These are phyloP conservation scores for Labeo calbasu DNA, from an alignment of 2,797 vertebrate species.

Conservation along the genomic window DNA sequence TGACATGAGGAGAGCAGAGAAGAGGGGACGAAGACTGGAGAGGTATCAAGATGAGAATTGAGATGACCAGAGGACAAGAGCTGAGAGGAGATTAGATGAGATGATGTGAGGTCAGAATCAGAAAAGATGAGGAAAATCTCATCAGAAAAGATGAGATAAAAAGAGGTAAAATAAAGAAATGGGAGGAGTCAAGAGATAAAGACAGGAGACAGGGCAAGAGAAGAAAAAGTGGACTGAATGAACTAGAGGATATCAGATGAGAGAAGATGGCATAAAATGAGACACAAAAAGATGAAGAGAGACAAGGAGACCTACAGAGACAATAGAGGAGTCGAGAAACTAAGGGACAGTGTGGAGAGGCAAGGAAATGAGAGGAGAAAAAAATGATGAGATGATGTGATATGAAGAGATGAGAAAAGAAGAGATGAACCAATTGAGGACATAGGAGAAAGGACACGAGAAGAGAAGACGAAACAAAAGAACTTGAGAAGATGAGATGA, in stretches of 20 bases:
- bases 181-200: background rate
- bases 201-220: background rate
- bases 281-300: background rate
- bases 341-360: background rate
- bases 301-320: background rate
- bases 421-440: background rate
- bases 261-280: background rate
- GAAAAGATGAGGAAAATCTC: background rate
- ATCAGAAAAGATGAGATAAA: background rate
- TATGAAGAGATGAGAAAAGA: background rate
- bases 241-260: background rate
- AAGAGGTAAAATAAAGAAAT: background rate
- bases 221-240: background rate
- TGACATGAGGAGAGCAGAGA: background rate
- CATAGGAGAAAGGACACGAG: background rate
- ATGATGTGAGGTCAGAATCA: background rate
- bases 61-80: constrained; percentile 2
- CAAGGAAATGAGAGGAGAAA: background rate
- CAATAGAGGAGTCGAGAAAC: background rate
- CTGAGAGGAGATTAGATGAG: background rate
- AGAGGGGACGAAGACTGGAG: background rate
- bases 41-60: background rate
- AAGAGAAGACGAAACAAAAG: background rate
- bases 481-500: no score
- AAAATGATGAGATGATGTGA: background rate